These are phyloP conservation scores for Malaclemys terrapin DNA, from an alignment of 2,113 vertebrate genomes.

Conservation along the genomic window DNA sequence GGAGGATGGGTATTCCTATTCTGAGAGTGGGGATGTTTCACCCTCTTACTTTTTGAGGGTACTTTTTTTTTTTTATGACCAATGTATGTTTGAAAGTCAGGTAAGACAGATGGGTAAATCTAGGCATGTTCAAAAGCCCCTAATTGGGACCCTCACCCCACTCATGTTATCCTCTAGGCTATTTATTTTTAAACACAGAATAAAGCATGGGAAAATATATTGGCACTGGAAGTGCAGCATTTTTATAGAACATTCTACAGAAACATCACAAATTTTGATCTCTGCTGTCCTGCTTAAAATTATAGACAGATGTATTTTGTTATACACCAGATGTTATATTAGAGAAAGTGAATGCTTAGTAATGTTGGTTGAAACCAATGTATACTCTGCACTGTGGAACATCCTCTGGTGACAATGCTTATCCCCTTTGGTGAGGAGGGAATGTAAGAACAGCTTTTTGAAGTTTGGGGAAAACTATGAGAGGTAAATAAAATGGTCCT, in stretches of 20 bases:
- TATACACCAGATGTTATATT: background rate
- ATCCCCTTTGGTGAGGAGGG: background rate
- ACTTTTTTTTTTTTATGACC: background rate
- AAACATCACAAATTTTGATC: background rate
- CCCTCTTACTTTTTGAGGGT: background rate
- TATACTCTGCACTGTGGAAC: background rate
- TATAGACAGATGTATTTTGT: background rate
- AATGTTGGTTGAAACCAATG: background rate
- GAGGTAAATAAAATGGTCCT: background rate
- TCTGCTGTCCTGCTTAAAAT: background rate
- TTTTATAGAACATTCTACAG: background rate
- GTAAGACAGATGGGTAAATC: background rate
- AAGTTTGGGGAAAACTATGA: background rate
- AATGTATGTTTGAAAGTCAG: background rate
- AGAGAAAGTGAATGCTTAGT: background rate
- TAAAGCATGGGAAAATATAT: background rate
- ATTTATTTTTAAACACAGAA: background rate
- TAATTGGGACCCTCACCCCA: background rate
- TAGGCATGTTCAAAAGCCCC: background rate
- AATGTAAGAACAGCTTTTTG: fast-evolving
- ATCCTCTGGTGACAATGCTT: background rate
- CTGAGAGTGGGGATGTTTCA: background rate
- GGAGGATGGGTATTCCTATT: background rate
- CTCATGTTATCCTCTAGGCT: background rate
- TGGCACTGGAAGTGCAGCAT: background rate